Evolutionary conservation across 2,888 invertebrate species (phyloP).

Genomic region (Scaptodrosophila latifasciaeformis): DNA sequence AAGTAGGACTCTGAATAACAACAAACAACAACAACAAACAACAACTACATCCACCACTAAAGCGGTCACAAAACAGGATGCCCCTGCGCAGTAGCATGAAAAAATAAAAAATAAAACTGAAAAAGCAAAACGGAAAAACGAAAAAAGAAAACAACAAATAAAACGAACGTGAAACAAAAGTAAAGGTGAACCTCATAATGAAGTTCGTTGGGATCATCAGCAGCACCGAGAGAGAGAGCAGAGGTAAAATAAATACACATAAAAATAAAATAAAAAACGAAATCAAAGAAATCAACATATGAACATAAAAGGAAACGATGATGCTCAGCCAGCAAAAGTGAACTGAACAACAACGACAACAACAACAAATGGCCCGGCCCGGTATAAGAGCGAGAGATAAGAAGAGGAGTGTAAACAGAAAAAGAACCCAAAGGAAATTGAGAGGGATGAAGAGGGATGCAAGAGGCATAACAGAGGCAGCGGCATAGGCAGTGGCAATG

Average conservation of each 20-base stretch:
- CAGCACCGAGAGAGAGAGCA: slow-evolving; percentile 26
- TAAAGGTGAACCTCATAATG: slow-evolving; percentile 53
- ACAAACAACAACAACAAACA: slow-evolving; percentile 35
- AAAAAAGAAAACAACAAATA: slow-evolving; percentile 25
- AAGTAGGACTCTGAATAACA: slow-evolving; percentile 43
- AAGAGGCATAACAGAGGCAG: neutral
- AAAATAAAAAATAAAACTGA: slow-evolving; percentile 22
- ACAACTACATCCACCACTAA: slow-evolving; percentile 18
- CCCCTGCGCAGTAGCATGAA: slow-evolving; percentile 42
- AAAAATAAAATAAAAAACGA: slow-evolving; percentile 39
- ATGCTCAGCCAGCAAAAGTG: slow-evolving; percentile 30
- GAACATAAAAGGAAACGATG: slow-evolving; percentile 59
- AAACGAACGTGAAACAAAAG: slow-evolving; percentile 42
- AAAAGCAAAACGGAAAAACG: slow-evolving; percentile 38
- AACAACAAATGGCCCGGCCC: too few species aligned
- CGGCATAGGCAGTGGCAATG: slow-evolving; percentile 7
- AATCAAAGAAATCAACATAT: slow-evolving; percentile 64
- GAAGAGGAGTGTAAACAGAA: too few species aligned
- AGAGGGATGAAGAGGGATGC: slow-evolving; percentile 14
- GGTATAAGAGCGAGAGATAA: slow-evolving; percentile 33
- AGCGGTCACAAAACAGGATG: slow-evolving; percentile 53
- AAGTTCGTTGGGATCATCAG: slow-evolving; percentile 20
- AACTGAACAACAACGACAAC: slow-evolving; percentile 12
- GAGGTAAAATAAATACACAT: slow-evolving; percentile 27
- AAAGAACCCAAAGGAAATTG: too few species aligned